Evolutionary conservation across 2,113 vertebrate species (phyloP), one percentile per base, ranked within the genome.

Genomic region (Hippoglossus stenolepis): DNA sequence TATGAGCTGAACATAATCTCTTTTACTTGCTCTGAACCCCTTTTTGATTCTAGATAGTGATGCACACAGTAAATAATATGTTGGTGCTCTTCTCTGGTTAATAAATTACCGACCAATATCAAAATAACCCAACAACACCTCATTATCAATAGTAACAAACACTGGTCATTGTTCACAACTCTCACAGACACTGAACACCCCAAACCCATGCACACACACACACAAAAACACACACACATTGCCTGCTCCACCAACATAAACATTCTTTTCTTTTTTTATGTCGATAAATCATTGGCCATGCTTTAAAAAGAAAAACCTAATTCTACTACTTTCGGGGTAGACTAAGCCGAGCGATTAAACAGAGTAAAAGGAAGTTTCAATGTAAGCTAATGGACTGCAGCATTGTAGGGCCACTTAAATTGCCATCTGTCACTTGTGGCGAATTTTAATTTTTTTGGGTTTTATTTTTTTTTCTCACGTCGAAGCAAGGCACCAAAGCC

Each of bases 331-430:
- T 72, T 82, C 69, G 83, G 89, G 92, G 95, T 94, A 92, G 94
- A 95, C 94, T 95, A 92, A 90, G 90, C 93, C 82, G 88, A 96
- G 85, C 93, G 84, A 94, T 81, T 79, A 83, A 95, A 93, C 93
- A 94, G 92, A 95, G 92, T 93, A 94, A 93, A 93, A 96, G 83
- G 93, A 94, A 95, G 94, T 96, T 94, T 92, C 95, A 96, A 96
- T 95, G 96, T 96, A 97, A 97, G 96, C 96, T 93, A 95, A 97
- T 97, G 96, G 95, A 96, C 96, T 99, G 98, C 98, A 99, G 98
- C 98, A 99, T 98, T 94, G 93, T 97, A 99, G 98, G 98, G 98
- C 98, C 97, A 97, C 97, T 97, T 93, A 92, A 97, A 97, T 96
- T 97, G 97, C 97, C 97, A 97, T 97, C 96, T 94, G 94, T 97